Conservation (phyloP, 2,888 invertebrate species). For the Abrostola triplasia region DNA sequence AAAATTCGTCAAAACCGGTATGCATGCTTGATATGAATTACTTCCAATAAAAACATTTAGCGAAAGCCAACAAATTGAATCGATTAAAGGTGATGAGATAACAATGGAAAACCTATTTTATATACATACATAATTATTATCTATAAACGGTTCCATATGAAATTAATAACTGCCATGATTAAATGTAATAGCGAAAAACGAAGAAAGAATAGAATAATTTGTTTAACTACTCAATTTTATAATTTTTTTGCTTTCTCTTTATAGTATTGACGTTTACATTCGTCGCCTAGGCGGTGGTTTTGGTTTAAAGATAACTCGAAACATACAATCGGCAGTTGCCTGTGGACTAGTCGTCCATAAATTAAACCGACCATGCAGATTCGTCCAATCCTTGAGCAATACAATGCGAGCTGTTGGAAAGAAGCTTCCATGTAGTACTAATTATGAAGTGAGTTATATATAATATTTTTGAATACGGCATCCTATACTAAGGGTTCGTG, state of each 20-base stretch:
- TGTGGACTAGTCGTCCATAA: slow-evolving; percentile 89
- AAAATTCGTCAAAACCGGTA: slow-evolving; percentile 89
- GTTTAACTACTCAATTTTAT: neutral
- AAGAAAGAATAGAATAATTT: neutral
- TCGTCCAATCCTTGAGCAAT: slow-evolving; percentile 88
- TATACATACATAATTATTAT: too few relatives aligned
- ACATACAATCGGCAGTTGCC: slow-evolving; percentile 85
- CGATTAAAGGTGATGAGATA: too few relatives aligned
- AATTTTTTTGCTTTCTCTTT: neutral
- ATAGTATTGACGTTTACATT: slow-evolving; percentile 89
- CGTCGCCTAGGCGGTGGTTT: slow-evolving; percentile 77
- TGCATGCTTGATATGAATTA: slow-evolving; percentile 14
- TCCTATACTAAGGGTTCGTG: too few relatives aligned
- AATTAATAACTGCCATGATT: too few relatives aligned
- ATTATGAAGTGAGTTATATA: slow-evolving; percentile 77
- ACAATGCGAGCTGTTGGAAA: slow-evolving; percentile 88
- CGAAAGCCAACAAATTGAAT: too few relatives aligned
- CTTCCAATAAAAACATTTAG: too few relatives aligned
- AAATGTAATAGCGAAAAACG: too few relatives aligned
- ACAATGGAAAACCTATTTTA: too few relatives aligned
- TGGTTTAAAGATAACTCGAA: slow-evolving; percentile 91
- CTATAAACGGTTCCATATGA: too few relatives aligned
- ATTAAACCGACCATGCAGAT: slow-evolving; percentile 88
- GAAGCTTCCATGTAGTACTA: slow-evolving; percentile 74
- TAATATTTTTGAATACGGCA: too few relatives aligned